Evolutionary conservation across 2,113 vertebrate species (phyloP).

Genomic region (Panthera leo): DNA sequence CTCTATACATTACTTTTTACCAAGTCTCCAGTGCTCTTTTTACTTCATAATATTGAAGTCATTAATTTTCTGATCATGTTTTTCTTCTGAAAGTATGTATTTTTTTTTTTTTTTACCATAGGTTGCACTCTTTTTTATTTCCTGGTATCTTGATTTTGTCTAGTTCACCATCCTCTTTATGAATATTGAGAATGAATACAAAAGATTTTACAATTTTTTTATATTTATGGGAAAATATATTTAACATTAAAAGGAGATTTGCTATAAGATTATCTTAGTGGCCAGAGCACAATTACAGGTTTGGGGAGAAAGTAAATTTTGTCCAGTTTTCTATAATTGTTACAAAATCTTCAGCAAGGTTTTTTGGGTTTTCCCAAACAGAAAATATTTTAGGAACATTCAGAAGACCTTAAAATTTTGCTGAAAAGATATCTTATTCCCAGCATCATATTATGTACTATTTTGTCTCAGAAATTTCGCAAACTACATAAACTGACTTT

Average conservation of each 20-base stretch:
- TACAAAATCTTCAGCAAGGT: not conserved
- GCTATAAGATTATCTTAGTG: not conserved
- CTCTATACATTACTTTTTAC: not conserved
- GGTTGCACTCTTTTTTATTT: not conserved
- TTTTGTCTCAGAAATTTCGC: not conserved
- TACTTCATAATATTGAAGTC: not conserved
- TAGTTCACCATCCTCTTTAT: not conserved
- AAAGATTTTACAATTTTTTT: not conserved
- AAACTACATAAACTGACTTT: not conserved
- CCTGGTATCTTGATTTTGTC: not conserved
- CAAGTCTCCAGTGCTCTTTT: not conserved
- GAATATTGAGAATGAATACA: not conserved
- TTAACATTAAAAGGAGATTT: not conserved
- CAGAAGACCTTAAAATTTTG: not conserved
- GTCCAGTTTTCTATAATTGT: not conserved
- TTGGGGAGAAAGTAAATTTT: not conserved
- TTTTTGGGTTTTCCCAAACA: not conserved
- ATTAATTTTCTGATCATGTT: not conserved
- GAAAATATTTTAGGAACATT: not conserved
- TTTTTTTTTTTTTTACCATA: not conserved
- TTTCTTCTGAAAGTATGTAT: not conserved
- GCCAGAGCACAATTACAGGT: not conserved
- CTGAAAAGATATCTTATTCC: not conserved
- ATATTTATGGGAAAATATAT: not conserved
- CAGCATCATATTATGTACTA: not conserved